A percentile compares a stretch with the other conserved stretches of the same genome.
phyloP scores from a whole-genome alignment of 2,797 vertebrate genomes.

The Pseudotriccus pelzelni region DNA sequence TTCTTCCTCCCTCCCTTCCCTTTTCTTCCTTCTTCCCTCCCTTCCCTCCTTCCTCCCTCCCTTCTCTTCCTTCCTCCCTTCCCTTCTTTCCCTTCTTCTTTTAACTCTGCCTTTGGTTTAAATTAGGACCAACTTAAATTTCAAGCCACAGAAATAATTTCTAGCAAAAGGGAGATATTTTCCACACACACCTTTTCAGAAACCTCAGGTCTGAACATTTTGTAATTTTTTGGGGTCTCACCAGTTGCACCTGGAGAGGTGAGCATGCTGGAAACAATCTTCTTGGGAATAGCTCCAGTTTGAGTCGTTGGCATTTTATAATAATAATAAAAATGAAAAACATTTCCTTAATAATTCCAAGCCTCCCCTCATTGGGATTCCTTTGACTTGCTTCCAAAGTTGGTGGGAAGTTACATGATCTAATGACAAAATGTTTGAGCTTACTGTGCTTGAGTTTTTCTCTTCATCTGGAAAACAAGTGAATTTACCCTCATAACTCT shows the following conservation, averaged over 20 bases:
- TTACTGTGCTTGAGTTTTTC: neutral
- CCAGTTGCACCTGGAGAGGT: neutral
- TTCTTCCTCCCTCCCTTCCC: too few relatives aligned
- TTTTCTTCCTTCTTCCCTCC: too few relatives aligned
- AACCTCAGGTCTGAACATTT: neutral
- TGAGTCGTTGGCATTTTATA: neutral
- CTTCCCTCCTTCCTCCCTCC: too few relatives aligned
- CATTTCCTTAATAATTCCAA: slow-evolving; percentile 38
- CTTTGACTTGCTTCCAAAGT: neutral
- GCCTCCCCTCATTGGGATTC: neutral
- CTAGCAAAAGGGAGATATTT: neutral
- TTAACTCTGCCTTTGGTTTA: neutral
- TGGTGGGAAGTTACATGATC: neutral
- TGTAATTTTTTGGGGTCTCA: neutral
- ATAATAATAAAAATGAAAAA: slow-evolving; percentile 43
- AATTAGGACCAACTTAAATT: neutral
- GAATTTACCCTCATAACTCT: neutral
- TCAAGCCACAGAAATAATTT: neutral
- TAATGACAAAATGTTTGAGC: neutral
- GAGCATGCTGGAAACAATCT: neutral
- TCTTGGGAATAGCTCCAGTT: neutral
- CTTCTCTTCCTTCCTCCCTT: too few relatives aligned
- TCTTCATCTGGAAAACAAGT: neutral
- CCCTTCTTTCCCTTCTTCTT: too few relatives aligned
- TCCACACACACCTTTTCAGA: neutral